A percentile compares a stretch with the other conserved stretches of the same genome.
phyloP scores from a whole-genome alignment of 2,797 vertebrate genomes.

The Sorex maritimensis region DNA sequence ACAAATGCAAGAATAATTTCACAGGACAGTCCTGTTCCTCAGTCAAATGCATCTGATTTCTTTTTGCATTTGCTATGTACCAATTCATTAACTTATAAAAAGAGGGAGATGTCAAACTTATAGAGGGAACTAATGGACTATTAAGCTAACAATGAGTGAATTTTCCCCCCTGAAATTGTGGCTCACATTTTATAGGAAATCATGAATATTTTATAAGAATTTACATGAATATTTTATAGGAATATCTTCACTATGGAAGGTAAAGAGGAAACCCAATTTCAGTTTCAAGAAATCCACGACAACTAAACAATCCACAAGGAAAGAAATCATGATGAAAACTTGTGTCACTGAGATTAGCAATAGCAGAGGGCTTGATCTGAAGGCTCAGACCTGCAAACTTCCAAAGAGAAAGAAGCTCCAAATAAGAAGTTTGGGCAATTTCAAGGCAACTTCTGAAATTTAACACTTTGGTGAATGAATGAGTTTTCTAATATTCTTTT shows the following conservation, averaged over 20 bases:
- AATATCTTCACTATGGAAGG: not conserved
- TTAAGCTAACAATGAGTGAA: not conserved
- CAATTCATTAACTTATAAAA: not conserved
- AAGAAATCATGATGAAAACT: not conserved
- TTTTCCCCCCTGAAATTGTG: conserved; percentile 28
- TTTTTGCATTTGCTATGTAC: not conserved
- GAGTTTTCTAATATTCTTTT: not conserved
- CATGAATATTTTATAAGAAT: not conserved
- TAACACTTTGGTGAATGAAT: not conserved
- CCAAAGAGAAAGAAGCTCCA: not conserved
- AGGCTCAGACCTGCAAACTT: not conserved
- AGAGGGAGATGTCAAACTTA: not conserved
- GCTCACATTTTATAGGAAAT: not conserved
- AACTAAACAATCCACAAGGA: not conserved
- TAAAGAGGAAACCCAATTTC: not conserved
- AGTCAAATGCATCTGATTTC: not conserved
- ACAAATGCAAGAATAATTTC: not conserved
- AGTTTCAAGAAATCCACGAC: not conserved
- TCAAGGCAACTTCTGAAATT: not conserved
- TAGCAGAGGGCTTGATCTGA: not conserved
- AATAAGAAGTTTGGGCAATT: not conserved
- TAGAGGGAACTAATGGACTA: not conserved
- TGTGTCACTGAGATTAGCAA: not conserved
- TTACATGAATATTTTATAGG: not conserved
- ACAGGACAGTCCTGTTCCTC: not conserved